Base-by-base conservation (phyloP, 2,888 invertebrate genomes). In the Thyatira batis region DNA sequence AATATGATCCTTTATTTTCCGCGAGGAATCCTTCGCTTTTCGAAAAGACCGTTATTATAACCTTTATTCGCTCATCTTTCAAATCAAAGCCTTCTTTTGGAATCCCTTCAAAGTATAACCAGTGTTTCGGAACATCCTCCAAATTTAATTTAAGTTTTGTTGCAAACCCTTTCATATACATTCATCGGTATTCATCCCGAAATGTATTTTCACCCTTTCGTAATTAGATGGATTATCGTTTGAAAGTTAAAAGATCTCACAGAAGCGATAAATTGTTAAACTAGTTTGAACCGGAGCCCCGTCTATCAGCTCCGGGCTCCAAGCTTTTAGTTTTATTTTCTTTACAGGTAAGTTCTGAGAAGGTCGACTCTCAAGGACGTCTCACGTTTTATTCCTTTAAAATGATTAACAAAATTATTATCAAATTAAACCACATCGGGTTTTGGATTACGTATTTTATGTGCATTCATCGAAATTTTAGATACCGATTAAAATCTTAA, bases 361-460 rank as follows among this genome's bases (percentile, higher is more conserved):
- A 89, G 89, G 89, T 83, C 84, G 82, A 62, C 54, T 57, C 55
- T 63, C 87, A 89, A 90, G 89, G 88, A 84, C 87, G 82, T 69
- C 70, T 58, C 75, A 71, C 70, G 67, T 63, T 67, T 68, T 67
- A 62, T 65, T 70, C 58, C 66, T 75, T 72, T 74, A 73, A 74
- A 71, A 70, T 73, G 69, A 73, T 73, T 73, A 28, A 28, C 46
- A 17, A 25, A 25, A 25, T 46, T 46, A 46, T 46, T 46, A 46
- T 27, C 27, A 27, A 27, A 27, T 27, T 11, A 13, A 33, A 33
- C 33, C 17, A 27, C 48, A n/a, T 48, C 17, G 48, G 28, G 48
- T 20, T 27, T 39, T 48, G 4, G 20, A 20, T 44, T 49, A 44
- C 51, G 49, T 52, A 44, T 45, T 27, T 48, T 27, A 51, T 44